A percentile compares a stretch with the other conserved stretches of the same genome.
Conservation (phyloP, 2,797 vertebrate species). For the Sebastes matsubarae region DNA sequence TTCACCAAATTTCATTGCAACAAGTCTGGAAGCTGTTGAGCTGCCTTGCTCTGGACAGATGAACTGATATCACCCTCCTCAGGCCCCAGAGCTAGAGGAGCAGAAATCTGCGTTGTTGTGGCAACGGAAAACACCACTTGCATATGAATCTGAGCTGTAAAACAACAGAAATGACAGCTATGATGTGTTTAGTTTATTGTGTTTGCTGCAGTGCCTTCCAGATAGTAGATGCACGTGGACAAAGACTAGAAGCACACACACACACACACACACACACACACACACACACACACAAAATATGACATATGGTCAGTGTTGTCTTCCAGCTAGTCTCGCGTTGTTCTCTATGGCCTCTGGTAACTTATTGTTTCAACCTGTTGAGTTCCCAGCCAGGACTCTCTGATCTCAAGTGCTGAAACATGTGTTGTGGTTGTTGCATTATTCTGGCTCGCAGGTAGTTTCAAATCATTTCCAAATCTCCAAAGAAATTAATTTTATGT, state of each 20-base stretch:
- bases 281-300: background rate
- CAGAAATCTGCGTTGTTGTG: background rate
- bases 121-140: background rate
- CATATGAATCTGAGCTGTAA: background rate
- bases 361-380: background rate
- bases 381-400: conserved; percentile 13
- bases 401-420: conserved; percentile 23
- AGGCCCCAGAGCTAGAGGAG: background rate
- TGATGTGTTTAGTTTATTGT: background rate
- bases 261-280: background rate
- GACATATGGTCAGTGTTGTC: background rate
- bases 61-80: background rate
- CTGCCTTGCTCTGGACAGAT: background rate
- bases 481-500: conserved; percentile 48
- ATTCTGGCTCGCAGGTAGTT: conserved; percentile 28
- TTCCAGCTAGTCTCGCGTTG: background rate
- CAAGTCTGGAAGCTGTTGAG: background rate
- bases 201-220: background rate
- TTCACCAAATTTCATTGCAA: background rate
- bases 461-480: conserved; percentile 50
- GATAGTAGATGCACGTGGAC: background rate
- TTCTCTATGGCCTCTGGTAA: background rate
- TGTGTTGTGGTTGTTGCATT: conserved; percentile 21
- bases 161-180: background rate
- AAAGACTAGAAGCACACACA: background rate